These are phyloP conservation scores for Eumerus sabulonum DNA, from an alignment of 2,888 invertebrate genomes.

Conservation along the genomic window DNA sequence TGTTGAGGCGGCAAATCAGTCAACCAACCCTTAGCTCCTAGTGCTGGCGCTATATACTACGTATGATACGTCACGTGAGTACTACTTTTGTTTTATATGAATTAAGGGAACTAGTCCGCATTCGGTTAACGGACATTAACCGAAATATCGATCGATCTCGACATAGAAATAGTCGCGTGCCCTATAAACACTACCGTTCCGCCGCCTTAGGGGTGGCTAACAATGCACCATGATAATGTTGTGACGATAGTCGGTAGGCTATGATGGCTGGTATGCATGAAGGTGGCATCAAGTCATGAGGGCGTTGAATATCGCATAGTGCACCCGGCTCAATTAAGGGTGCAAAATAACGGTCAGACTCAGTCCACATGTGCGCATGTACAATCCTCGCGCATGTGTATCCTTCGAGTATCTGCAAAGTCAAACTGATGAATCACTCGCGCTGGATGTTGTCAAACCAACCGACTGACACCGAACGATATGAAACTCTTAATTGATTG, in stretches of 20 bases:
- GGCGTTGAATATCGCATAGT: conserved; percentile 54
- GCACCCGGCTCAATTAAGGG: conserved; percentile 53
- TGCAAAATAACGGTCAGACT: conserved; percentile 47
- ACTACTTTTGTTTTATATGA: conserved; percentile 9
- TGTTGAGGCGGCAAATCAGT: not conserved
- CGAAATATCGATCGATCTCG: conserved; percentile 67
- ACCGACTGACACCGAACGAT: conserved; percentile 3
- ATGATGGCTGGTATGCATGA: conserved; percentile 14
- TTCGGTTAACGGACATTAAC: conserved; percentile 63
- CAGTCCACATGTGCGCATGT: conserved; percentile 1
- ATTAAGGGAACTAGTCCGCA: conserved; percentile 8
- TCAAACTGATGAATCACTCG: conserved; percentile 41
- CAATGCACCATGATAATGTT: conserved; percentile 54
- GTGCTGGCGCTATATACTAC: conserved; percentile 9
- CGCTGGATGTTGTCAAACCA: no score
- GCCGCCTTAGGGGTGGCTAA: conserved; percentile 56
- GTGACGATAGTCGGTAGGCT: conserved; percentile 28
- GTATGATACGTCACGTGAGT: not conserved
- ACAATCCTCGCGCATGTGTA: not conserved
- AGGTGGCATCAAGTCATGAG: conserved; percentile 47
- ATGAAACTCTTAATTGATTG: conserved; percentile 55
- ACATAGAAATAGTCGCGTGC: conserved; percentile 55
- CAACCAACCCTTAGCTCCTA: conserved; percentile 48
- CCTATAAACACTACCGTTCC: conserved; percentile 51
- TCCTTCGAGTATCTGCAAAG: not conserved